These are phyloP conservation scores for Sorex fumeus DNA, from an alignment of 2,113 vertebrate genomes.

Conservation along the genomic window DNA sequence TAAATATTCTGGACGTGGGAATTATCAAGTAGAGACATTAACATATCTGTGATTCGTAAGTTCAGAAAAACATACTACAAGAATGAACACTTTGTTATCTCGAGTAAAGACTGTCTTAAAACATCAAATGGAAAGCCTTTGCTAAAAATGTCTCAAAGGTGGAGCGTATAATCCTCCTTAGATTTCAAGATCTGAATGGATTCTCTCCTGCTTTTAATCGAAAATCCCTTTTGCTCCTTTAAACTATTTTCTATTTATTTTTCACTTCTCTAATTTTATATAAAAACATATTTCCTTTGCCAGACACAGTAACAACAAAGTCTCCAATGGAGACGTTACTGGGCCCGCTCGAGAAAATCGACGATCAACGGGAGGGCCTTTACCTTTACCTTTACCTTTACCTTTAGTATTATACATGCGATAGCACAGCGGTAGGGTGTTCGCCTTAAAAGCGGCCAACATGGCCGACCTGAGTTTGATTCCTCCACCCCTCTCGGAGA, in stretches of 20 bases:
- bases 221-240: slow-evolving; percentile 26
- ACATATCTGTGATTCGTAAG: neutral
- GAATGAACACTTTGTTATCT: slow-evolving; percentile 34
- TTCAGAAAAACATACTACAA: slow-evolving; percentile 41
- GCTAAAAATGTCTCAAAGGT: slow-evolving; percentile 6
- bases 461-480: no score
- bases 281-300: no score
- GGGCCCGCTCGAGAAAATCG: no score
- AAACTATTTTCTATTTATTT: slow-evolving; percentile 34
- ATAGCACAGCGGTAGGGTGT: no score
- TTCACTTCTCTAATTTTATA: neutral
- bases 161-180: neutral
- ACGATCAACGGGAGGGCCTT: no score
- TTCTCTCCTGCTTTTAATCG: neutral
- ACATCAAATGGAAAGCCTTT: slow-evolving; percentile 43
- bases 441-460: no score
- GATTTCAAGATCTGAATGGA: neutral
- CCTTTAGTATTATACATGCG: no score
- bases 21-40: neutral
- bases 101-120: neutral
- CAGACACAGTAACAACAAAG: no score
- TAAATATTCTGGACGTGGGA: neutral
- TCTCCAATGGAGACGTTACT: no score
- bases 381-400: no score
- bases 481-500: no score